A percentile compares a stretch with the other conserved stretches of the same genome.
Evolutionary conservation across 2,797 vertebrate genomes (phyloP).

Genomic region (Darevskia mixta): DNA sequence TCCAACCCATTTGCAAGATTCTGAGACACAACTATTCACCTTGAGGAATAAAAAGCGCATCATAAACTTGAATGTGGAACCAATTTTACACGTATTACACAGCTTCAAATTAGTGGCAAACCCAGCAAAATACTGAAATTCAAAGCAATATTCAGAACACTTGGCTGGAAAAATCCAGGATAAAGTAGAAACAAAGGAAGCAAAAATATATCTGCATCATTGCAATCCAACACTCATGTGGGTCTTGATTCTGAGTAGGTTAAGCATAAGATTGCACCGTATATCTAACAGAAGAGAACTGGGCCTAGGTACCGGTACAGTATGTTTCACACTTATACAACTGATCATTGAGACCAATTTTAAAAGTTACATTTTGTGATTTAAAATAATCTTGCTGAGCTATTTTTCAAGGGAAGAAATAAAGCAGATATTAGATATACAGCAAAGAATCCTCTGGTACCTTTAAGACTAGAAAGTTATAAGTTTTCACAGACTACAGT

Average conservation of each 20-base stretch:
- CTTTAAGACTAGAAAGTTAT: neutral
- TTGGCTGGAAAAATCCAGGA: constrained; percentile 45
- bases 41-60: neutral
- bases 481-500: neutral
- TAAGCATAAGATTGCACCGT: too few relatives aligned
- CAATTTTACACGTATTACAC: neutral
- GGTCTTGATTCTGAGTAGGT: too few relatives aligned
- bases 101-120: constrained; percentile 30
- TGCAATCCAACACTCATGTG: too few relatives aligned
- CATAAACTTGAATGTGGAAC: neutral
- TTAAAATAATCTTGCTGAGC: neutral
- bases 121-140: neutral
- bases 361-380: neutral
- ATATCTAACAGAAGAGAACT: constrained; percentile 2
- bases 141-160: neutral
- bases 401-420: neutral
- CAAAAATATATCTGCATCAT: constrained; percentile 36
- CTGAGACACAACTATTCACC: neutral
- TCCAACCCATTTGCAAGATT: neutral
- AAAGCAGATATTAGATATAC: neutral
- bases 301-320: neutral
- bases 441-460: neutral
- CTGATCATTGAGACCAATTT: neutral
- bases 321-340: neutral
- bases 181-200: constrained; percentile 56